Evolutionary conservation across 2,888 invertebrate genomes (phyloP).

Genomic region (Bellardia bayeri): DNA sequence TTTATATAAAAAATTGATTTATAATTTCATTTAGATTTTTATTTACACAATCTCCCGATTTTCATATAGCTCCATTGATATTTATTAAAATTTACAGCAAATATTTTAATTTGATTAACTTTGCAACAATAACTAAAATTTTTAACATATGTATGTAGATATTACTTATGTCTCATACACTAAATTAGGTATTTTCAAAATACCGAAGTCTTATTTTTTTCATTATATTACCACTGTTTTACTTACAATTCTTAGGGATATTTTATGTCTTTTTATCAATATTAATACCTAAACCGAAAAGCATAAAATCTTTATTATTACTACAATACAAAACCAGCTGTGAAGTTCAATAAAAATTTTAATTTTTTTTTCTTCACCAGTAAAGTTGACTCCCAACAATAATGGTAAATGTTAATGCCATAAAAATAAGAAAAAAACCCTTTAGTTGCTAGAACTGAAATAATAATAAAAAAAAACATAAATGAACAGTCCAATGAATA

Average conservation of each 20-base stretch:
- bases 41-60: too few species aligned
- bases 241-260: constrained; percentile 24
- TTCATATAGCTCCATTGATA: too few species aligned
- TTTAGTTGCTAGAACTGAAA: constrained; percentile 6
- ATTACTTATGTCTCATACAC: neutral
- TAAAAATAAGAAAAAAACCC: constrained; percentile 45
- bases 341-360: constrained; percentile 62
- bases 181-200: constrained; percentile 1
- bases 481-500: constrained; percentile 38
- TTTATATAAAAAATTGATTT: too few species aligned
- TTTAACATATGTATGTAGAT: too few species aligned
- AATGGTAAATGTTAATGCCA: constrained; percentile 67
- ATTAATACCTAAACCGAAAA: constrained; percentile 57
- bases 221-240: neutral
- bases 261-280: constrained; percentile 43
- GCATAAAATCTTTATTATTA: constrained; percentile 45
- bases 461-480: constrained; percentile 10
- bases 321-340: constrained; percentile 62
- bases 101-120: too few species aligned
- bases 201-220: neutral
- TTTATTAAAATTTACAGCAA: too few species aligned
- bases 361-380: constrained; percentile 47
- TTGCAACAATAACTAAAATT: too few species aligned
- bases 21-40: too few species aligned
- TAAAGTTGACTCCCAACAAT: constrained; percentile 54